These are phyloP conservation scores for Bombus difficillimus DNA, from an alignment of 1,140 invertebrate species.

Conservation along the genomic window DNA sequence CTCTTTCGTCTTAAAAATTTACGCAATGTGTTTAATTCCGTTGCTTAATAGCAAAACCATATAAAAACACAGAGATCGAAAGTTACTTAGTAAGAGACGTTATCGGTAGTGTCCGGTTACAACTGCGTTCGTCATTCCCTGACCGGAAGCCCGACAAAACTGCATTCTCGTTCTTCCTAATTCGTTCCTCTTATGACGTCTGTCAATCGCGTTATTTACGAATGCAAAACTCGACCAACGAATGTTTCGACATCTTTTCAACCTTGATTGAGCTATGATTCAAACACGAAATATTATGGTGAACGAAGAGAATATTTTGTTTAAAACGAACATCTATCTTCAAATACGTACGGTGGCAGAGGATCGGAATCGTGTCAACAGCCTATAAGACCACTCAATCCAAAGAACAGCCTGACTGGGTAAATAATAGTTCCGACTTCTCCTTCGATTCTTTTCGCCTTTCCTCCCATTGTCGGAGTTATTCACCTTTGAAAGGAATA, in stretches of 20 bases:
- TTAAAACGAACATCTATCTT: not conserved
- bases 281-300: not conserved
- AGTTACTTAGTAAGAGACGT: not conserved
- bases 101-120: too few relatives aligned
- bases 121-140: not conserved
- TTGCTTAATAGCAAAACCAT: not conserved
- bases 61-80: not conserved
- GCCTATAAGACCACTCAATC: not conserved
- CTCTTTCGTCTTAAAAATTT: constrained; percentile 27
- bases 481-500: not conserved
- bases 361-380: not conserved
- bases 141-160: not conserved
- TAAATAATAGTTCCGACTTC: constrained; percentile 14
- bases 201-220: not conserved
- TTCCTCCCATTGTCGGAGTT: not conserved
- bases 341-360: not conserved
- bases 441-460: not conserved
- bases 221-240: not conserved
- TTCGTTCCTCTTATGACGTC: constrained; percentile 12
- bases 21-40: not conserved
- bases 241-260: not conserved
- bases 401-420: not conserved
- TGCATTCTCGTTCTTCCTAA: not conserved
- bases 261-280: not conserved
- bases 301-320: not conserved